phyloP scores from a whole-genome alignment of 1,140 invertebrate species.

The Apis mellifera region DNA sequence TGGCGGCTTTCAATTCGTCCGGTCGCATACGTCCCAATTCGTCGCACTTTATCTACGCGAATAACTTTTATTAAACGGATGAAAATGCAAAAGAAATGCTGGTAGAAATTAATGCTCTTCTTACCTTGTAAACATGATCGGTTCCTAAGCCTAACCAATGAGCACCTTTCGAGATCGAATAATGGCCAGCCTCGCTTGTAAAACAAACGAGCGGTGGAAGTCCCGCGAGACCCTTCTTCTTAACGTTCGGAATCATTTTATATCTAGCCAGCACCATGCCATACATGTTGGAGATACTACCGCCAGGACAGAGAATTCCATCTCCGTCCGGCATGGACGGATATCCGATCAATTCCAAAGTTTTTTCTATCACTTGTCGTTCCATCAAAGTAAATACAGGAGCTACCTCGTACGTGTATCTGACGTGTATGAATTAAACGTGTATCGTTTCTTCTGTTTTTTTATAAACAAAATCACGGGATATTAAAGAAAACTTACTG shows the following conservation, averaged over 20 bases:
- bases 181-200: constrained; percentile 93
- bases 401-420: constrained; percentile 89
- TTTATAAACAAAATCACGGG: not conserved
- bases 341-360: constrained; percentile 87
- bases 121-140: constrained; percentile 82
- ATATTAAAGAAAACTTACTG: constrained; percentile 81
- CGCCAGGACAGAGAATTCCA: constrained; percentile 91
- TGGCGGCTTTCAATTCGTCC: constrained; percentile 82
- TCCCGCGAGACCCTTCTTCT: constrained; percentile 85
- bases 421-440: not conserved
- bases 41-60: constrained; percentile 85
- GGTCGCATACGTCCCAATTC: constrained; percentile 85
- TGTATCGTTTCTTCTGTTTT: not conserved
- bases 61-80: no score
- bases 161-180: constrained; percentile 91
- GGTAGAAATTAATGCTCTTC: not conserved
- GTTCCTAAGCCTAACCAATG: constrained; percentile 92
- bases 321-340: constrained; percentile 82
- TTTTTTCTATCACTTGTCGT: constrained; percentile 83
- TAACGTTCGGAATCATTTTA: constrained; percentile 87
- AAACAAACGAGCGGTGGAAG: constrained; percentile 85
- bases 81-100: not conserved
- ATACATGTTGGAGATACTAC: constrained; percentile 94
- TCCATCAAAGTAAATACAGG: constrained; percentile 89
- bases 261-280: constrained; percentile 91